Conservation (phyloP, 30 jellyfish, hydroid and myxozoan species). For the Pseudorhiza aurosa region DNA sequence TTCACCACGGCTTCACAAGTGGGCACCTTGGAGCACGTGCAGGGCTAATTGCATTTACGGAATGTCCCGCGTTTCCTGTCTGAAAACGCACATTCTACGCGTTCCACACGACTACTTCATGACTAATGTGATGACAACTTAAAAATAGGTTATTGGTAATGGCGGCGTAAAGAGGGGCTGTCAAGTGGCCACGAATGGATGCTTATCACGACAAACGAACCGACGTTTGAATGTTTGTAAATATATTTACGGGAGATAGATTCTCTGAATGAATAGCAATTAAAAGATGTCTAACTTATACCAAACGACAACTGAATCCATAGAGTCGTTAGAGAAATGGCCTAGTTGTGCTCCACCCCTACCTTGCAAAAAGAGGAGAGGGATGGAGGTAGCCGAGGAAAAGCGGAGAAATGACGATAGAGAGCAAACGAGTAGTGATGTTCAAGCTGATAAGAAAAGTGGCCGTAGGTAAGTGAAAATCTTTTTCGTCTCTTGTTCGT, state of each 20-base stretch:
- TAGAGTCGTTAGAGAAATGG: slow-evolving; percentile 63
- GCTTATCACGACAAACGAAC: background rate
- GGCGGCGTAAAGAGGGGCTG: background rate
- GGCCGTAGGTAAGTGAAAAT: background rate
- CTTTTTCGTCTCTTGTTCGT: background rate
- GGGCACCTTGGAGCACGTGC: no score
- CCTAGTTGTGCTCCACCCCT: slow-evolving; percentile 84
- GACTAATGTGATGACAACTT: no score
- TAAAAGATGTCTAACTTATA: slow-evolving; percentile 56
- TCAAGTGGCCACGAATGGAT: background rate
- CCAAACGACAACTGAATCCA: slow-evolving; percentile 73
- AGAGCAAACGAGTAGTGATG: slow-evolving; percentile 5
- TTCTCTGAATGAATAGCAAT: background rate
- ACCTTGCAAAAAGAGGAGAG: slow-evolving; percentile 55
- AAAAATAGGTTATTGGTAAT: background rate
- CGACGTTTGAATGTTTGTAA: background rate
- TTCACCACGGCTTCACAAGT: no score
- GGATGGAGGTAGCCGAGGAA: slow-evolving; percentile 34
- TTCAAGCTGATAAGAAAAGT: background rate
- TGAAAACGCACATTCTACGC: background rate
- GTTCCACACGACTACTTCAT: no score
- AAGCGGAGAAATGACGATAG: background rate
- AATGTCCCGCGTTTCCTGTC: slow-evolving; percentile 3
- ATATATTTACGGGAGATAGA: background rate
- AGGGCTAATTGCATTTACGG: no score